Conservation (phyloP, 2,888 invertebrate genomes). For the Pristionchus japonicus region DNA sequence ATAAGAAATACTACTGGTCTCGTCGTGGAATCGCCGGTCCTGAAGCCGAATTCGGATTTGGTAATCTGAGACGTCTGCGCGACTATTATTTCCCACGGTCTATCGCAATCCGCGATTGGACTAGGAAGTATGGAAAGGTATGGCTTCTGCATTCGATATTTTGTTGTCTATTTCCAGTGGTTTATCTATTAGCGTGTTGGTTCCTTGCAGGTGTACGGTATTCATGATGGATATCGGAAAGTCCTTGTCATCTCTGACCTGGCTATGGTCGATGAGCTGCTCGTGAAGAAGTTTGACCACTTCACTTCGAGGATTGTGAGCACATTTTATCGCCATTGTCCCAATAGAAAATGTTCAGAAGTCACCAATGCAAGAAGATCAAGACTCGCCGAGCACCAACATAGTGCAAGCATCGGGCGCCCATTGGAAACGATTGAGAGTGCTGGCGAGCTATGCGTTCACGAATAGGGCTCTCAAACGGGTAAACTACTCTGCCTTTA, state of each 20-base stretch:
- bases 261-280: conserved; percentile 76
- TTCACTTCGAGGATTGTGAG: conserved; percentile 76
- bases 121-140: conserved; percentile 56
- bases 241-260: conserved; percentile 76
- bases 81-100: conserved; percentile 52
- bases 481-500: conserved; percentile 43
- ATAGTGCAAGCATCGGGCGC: conserved; percentile 76
- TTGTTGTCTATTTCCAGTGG: not conserved
- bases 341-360: too few species aligned
- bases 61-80: conserved; percentile 55
- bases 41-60: conserved; percentile 53
- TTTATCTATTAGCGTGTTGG: too few species aligned
- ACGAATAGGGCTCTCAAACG: conserved; percentile 71
- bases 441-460: conserved; percentile 78
- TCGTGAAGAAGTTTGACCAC: conserved; percentile 76
- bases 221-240: conserved; percentile 59
- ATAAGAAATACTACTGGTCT: conserved; percentile 62
- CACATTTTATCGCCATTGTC: too few species aligned
- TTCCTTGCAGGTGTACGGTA: conserved; percentile 55
- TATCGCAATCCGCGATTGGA: conserved; percentile 62
- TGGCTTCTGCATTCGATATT: too few species aligned
- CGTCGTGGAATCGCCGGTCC: conserved; percentile 65
- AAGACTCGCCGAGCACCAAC: conserved; percentile 67
- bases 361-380: conserved; percentile 58
- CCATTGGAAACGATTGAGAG: conserved; percentile 79